Evolutionary conservation across 2,888 invertebrate genomes (phyloP), one percentile per base, ranked within the genome.

Genomic region (Lymantria monacha): DNA sequence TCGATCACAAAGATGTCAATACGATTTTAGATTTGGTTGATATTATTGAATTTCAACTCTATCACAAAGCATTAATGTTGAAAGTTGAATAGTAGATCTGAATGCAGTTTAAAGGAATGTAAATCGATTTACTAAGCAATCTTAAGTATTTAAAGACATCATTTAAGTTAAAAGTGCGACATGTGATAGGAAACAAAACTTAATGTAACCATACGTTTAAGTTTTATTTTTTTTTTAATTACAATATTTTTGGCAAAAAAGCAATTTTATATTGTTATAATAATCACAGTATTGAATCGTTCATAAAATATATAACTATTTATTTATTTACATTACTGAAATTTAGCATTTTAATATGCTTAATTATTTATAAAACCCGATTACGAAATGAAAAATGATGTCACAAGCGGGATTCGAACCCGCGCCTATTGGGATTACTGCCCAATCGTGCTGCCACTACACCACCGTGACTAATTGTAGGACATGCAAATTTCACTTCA

Each of bases 81-180:
- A 55, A 48, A 60, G 56, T 69, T 52, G 51, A 49, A 43, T 50
- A 52, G 57, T 30, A 30, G 43, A 53, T 51, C 12, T 44, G 11
- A 36, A 48, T 46, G 41, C 46, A 42, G 48, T 49, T 55, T 11
- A 51, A 51, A 55, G 60, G 67, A 69, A 66, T 69, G 50, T 67
- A 48, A 58, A 55, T 61, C 65, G 65, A 69, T 69, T 69, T 62
- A 52, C 59, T 62, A 44, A 57, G 58, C 55, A 56, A 67, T 67
- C 61, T 69, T 33, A 61, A 67, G 59, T 61, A 69, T 69, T 65
- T 65, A 55, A 60, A 67, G 63, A 63, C 67, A 61, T 55, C 56
- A 48, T 59, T 66, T 69, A 67, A 53, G 55, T 53, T 59, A 53
- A 50, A 59, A 60, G 56, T 49, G 53, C 51, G 55, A 61, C 55